Base-by-base conservation (phyloP, 2,888 invertebrate genomes). In the Agriotes lineatus region DNA sequence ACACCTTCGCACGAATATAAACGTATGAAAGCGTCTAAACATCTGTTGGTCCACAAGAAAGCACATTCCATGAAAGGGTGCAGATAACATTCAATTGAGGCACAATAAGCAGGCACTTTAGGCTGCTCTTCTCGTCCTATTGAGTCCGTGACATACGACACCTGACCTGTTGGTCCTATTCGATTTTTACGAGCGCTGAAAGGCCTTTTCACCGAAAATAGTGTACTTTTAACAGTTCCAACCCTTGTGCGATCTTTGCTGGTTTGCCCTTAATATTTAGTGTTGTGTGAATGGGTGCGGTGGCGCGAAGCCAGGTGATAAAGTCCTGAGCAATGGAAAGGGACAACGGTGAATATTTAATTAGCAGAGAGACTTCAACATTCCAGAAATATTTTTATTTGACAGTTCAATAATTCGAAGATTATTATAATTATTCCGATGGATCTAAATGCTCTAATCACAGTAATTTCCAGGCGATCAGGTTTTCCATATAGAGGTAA, bases 91-190 rank as follows among this genome's bases (percentile, higher is more conserved):
- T 75, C 77, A 73, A 78, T 78, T 75, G 77, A 75, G 70, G 74
- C 66, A 78, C 78, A 78, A 78, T 78, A 78, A 78, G 77, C 76
- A 77, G 78, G 76, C 77, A 78, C 77, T 78, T 76, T 75, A 75
- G 72, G 74, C 72, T 76, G 76, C 78, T 77, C 76, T 74, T 74
- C 74, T 76, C 77, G 67, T 62, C 30, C 67, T 60, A 71, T 72
- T 71, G 73, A 71, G 65, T 63, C 39, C 50, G 73, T 69, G 73
- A 73, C 67, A 71, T 64, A 62, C 69, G 71, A 73, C 71, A 73
- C 71, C 73, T 73, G 73, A 73, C 70, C 73, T 69, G 70, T 65
- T 70, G 63, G 70, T 58, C 44, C 69, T 50, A 58, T 67, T 67
- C 56, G 62, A 67, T 67, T 67, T 67, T 67, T 67, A 63, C 52